Evolutionary conservation across 92 coral and sea anemone species (phyloP).

Genomic region (Umimayanthus kanabou): DNA sequence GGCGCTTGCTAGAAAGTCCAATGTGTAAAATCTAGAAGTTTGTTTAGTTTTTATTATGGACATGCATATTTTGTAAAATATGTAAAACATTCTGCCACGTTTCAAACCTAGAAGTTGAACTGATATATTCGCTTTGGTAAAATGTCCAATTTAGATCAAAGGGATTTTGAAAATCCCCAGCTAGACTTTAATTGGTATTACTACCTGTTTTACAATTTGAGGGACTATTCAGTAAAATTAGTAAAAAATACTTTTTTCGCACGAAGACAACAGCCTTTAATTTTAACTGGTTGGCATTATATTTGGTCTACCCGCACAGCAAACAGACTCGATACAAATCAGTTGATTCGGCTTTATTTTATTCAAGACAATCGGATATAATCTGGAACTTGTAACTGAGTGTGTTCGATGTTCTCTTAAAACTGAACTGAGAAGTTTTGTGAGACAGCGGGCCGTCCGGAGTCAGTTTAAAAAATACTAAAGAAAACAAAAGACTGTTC

Average conservation of each 20-base stretch:
- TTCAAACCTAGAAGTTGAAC: not conserved
- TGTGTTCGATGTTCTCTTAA: not conserved
- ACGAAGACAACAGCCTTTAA: not conserved
- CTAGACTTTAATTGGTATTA: not conserved
- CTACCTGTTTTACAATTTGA: not conserved
- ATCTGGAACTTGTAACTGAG: not conserved
- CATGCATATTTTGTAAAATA: not conserved
- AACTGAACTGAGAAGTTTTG: too few species aligned
- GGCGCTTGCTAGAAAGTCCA: not conserved
- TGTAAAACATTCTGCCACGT: not conserved
- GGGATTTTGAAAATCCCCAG: not conserved
- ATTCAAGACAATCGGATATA: not conserved
- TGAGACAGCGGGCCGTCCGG: too few species aligned
- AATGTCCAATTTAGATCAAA: not conserved
- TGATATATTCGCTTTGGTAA: not conserved
- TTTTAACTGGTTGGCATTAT: not conserved
- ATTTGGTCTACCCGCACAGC: not conserved
- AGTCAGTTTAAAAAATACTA: too few species aligned
- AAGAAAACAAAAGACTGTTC: too few species aligned
- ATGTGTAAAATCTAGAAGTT: not conserved
- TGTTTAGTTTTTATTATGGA: not conserved
- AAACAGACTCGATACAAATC: not conserved
- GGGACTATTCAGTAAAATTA: not conserved
- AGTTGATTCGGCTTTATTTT: not conserved
- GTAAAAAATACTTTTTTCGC: not conserved